These are phyloP conservation scores for Dissostichus mawsoni DNA, from an alignment of 2,113 vertebrate species.

Conservation along the genomic window DNA sequence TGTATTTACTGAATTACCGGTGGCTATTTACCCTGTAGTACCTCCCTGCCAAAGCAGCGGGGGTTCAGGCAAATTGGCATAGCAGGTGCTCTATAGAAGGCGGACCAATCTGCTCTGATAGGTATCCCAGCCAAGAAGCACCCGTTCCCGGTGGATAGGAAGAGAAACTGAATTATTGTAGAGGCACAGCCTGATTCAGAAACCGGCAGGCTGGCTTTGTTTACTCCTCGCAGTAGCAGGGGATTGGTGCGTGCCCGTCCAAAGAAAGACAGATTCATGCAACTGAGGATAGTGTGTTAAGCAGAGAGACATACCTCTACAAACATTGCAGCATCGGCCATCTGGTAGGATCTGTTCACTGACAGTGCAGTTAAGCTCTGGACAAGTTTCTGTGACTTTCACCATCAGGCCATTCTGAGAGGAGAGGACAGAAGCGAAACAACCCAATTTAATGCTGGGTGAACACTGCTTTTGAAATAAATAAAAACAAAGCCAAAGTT, in stretches of 20 bases:
- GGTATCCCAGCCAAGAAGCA: slow-evolving; percentile 39
- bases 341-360: slow-evolving; percentile 91
- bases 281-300: not conserved
- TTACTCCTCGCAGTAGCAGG: slow-evolving; percentile 12
- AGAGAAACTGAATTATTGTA: slow-evolving; percentile 31
- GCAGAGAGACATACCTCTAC: slow-evolving; percentile 84
- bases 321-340: slow-evolving; percentile 94
- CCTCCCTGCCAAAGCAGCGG: slow-evolving; percentile 57
- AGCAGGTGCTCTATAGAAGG: slow-evolving; percentile 54
- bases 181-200: slow-evolving; percentile 19
- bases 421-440: slow-evolving; percentile 12
- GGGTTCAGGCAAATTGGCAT: slow-evolving; percentile 63
- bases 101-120: slow-evolving; percentile 62
- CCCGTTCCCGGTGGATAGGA: slow-evolving; percentile 19
- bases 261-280: slow-evolving; percentile 5
- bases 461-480: not conserved
- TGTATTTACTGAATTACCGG: slow-evolving; percentile 71
- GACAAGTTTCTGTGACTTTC: slow-evolving; percentile 90
- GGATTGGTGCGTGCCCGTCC: slow-evolving; percentile 1
- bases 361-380: slow-evolving; percentile 91
- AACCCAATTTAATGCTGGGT: not conserved
- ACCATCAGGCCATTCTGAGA: slow-evolving; percentile 91
- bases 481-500: not conserved
- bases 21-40: slow-evolving; percentile 66
- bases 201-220: slow-evolving; percentile 10